Percentiles rank a stretch among this genome's conserved stretches.
These are phyloP conservation scores for Diadophis punctatus DNA, from an alignment of 2,113 vertebrate species.

Conservation along the genomic window DNA sequence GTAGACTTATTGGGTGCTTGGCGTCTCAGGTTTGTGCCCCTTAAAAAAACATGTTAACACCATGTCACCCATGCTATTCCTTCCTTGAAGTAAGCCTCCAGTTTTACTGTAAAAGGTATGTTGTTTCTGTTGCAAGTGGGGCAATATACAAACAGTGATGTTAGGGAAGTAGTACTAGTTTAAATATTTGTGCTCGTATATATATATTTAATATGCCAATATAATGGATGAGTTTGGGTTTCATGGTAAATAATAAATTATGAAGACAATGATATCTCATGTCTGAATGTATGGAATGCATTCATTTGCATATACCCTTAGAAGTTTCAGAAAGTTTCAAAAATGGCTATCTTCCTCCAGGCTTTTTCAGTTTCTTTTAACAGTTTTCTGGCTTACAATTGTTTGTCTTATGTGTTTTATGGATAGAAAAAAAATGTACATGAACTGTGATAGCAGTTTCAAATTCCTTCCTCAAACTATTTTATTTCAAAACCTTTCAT, in stretches of 20 bases:
- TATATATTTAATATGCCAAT: background rate
- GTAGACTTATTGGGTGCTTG: background rate
- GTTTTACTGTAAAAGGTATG: constrained; percentile 48
- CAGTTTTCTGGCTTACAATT: background rate
- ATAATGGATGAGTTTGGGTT: background rate
- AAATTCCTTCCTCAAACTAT: constrained; percentile 26
- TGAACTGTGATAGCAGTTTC: constrained; percentile 30
- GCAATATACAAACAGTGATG: constrained; percentile 7
- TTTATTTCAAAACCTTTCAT: constrained; percentile 42
- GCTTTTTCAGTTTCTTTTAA: background rate
- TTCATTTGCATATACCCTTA: background rate
- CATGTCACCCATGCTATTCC: background rate
- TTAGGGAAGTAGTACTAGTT: constrained; percentile 15
- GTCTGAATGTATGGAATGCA: background rate
- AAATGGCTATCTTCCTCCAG: background rate
- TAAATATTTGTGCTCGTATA: constrained; percentile 26
- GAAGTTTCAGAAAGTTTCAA: background rate
- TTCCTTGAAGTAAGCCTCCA: constrained; percentile 27
- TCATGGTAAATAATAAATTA: background rate
- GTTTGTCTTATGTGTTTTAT: background rate
- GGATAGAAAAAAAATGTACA: background rate
- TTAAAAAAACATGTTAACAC: constrained; percentile 3
- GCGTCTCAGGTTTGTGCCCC: background rate
- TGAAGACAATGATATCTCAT: background rate
- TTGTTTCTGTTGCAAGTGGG: constrained; percentile 16